phyloP scores from a whole-genome alignment of 2,888 invertebrate genomes.

The Patella depressa region DNA sequence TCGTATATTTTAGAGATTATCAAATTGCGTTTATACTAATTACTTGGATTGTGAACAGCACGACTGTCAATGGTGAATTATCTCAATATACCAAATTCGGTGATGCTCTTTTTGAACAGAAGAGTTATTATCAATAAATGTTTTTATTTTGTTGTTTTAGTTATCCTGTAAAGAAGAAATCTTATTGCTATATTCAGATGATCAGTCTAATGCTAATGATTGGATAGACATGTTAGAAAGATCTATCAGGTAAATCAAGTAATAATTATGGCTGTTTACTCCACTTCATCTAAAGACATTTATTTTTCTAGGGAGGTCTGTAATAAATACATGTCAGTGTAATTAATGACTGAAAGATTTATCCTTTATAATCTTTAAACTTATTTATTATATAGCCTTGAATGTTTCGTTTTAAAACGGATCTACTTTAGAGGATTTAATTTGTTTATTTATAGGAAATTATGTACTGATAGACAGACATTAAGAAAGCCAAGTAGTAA shows the following conservation, averaged over 20 bases:
- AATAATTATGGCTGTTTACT: too few species aligned
- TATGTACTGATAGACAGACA: constrained; percentile 62
- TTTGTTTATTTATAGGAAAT: constrained; percentile 47
- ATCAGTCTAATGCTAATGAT: constrained; percentile 54
- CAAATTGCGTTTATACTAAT: too few species aligned
- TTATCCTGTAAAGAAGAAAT: constrained; percentile 67
- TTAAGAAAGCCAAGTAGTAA: constrained; percentile 68
- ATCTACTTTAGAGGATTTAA: not conserved
- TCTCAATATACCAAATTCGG: too few species aligned
- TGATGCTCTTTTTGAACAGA: too few species aligned
- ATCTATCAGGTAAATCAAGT: constrained; percentile 51
- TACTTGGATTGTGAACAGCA: too few species aligned
- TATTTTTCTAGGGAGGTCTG: too few species aligned
- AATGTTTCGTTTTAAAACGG: not conserved
- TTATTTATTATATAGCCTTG: not conserved
- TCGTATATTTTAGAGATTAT: too few species aligned
- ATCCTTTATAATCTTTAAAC: not conserved
- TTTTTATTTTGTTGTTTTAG: constrained; percentile 40
- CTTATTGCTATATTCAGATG: constrained; percentile 62
- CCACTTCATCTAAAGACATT: too few species aligned
- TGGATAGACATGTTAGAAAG: constrained; percentile 61
- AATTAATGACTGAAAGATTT: not conserved
- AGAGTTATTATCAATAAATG: too few species aligned
- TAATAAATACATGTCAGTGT: not conserved
- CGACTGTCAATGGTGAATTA: too few species aligned